Base-by-base conservation (phyloP, 2,888 invertebrate genomes). In the Pyrrhosoma nymphula region DNA sequence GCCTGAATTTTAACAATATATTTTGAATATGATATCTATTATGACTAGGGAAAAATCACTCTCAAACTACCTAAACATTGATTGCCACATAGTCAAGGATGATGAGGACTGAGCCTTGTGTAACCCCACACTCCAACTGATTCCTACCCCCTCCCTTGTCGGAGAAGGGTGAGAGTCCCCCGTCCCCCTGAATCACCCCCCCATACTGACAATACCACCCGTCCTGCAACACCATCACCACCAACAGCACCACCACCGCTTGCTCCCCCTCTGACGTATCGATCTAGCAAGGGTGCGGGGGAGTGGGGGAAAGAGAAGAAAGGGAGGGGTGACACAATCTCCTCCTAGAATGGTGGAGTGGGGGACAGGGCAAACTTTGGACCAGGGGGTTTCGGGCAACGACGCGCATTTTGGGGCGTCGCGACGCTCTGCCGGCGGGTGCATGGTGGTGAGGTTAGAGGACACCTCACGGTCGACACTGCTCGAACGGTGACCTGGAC, bases 231-330 rank as follows among this genome's bases (percentile, higher is more conserved):
- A 39, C 63, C 60, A 56, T 60, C 91, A 20, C 60, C 35, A n/a
- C 90, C 63, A 39, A 55, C 47, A 39, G 20, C 60, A n/a, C 63
- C 63, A 35, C 56, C 30, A 23, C 90, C 60, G 39, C 35, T 56
- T 12, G 30, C 39, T 47, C 39, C 63, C 91, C 69, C 63, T n/a
- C 69, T 69, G 69, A 75, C 69, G 75, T 93, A 93, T 93, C 69
- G 93, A 93, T 93, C 93, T 47, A 69, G 69, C 69, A 35, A 6
- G 23, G 91, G 20, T 35, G 35, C 60, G 39, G 91, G 63, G 69
- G 47, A 4, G 69, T 35, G 91, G 35, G 60, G n/a, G n/a, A n/a
- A 30, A 56, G 39, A 35, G 91, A 39, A 30, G 60, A 63, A 60
- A 91, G 39, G 91, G 91, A 63, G 35, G 39, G 91, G 39, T 35